A percentile compares a stretch with the other conserved stretches of the same genome.
Conservation (phyloP, 2,888 invertebrate species). For the Tortricodes alternella region DNA sequence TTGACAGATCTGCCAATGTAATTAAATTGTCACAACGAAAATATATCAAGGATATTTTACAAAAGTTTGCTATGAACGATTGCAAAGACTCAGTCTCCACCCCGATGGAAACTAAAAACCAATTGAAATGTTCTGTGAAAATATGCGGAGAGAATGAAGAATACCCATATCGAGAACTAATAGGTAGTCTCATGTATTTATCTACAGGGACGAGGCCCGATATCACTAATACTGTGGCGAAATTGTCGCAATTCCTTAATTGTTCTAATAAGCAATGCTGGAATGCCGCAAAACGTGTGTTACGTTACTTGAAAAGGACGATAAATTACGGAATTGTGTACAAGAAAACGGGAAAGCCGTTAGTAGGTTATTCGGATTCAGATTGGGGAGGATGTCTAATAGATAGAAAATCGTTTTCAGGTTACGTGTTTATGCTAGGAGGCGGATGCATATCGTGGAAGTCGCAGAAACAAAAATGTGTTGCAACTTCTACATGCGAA, state of each 20-base stretch:
- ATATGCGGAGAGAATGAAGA: not conserved
- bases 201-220: not conserved
- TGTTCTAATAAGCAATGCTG: not conserved
- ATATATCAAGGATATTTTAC: not conserved
- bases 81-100: not conserved
- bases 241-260: not conserved
- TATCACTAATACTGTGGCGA: not conserved
- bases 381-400: not conserved
- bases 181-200: not conserved
- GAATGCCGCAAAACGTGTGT: not conserved
- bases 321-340: not conserved
- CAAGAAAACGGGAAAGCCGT: not conserved
- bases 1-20: not conserved
- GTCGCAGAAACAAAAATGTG: not conserved
- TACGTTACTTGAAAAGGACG: not conserved
- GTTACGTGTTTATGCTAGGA: not conserved
- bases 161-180: not conserved
- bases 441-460: not conserved
- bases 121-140: not conserved
- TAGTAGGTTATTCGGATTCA: not conserved
- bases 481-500: not conserved
- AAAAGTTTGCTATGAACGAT: not conserved
- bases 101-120: not conserved
- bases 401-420: not conserved
- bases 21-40: constrained; percentile 2